Evolutionary conservation across 1,140 invertebrate species (phyloP), one percentile per base, ranked within the genome.

Genomic region (Zaprionus davidi): DNA sequence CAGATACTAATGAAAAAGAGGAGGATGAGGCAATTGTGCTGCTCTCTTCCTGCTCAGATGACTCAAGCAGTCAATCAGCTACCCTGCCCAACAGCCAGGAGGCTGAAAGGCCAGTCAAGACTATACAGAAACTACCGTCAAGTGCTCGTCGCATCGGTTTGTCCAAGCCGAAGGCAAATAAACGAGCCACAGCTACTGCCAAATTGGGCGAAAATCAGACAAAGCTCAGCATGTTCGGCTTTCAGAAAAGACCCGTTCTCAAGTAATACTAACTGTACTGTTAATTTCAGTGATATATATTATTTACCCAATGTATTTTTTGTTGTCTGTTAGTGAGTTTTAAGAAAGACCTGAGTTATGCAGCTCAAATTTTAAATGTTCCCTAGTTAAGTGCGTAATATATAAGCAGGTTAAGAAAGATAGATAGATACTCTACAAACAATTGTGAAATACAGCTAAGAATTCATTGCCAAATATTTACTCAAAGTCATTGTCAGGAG

Each of bases 141-240:
- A 69, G 57, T 78, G 31, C 20, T 28, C 70, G 73, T 26, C 76
- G 77, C 9, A 28, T 92, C 13, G 91, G 91, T 22, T 58, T 92
- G n/a, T 79, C 87, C 3, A 92, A 82, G 65, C 72, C 82, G 36
- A 36, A 51, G 24, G 6, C 77, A 11, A 24, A 15, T 44, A 76
- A 77, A 44, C 75, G 78, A 26, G 7, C 57, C 46, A 78, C 34
- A 34, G 62, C 71, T 41, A 53, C 63, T 57, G 62, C 41, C 68
- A 76, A 78, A 70, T 34, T 66, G 28, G 57, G 56, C 9, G 55
- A 73, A 1, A 90, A 71, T 77, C 91, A 92, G 74, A 71, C 81
- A 1, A 90, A 84, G 56, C 78, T 92, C 1, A 92, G 91, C 67
- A 92, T 91, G 91, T 92, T 92, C 74, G 91, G 91, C 6, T 92